Base-by-base conservation (phyloP, 1,140 invertebrate genomes). In the Caerostris darwini region DNA sequence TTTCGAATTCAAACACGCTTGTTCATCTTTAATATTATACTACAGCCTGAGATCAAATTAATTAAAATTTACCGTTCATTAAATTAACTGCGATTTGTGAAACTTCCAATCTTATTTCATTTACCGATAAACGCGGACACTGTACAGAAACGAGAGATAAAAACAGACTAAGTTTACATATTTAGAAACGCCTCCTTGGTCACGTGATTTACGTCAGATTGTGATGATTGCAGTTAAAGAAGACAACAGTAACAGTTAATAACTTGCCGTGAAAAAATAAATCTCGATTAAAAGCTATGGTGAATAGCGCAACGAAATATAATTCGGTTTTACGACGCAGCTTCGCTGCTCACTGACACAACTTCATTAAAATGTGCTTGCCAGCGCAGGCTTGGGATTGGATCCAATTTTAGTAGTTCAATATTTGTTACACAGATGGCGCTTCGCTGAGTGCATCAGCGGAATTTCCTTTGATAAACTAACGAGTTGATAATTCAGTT, bases 131-230 rank as follows among this genome's bases (percentile, higher is more conserved):
- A 50, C 71, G 53, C 71, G 61, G 53, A 34, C 34, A 50, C 34
- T 34, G 71, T 19, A 12, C 71, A 77, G 61, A 64, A 34, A 77
- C 10, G 71, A 77, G 8, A 77, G 34, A 53, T 77, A 77, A 77
- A 77, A 12, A 77, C 71, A 5, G 71, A 50, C 53, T 77, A 53
- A 77, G 71, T 77, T 77, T 85, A 59, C 83, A 85, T 85, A 58
- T 85, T 85, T 85, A 85, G 83, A 85, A 85, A 85, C 83, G 83
- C 83, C 83, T 85, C 83, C 83, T 12, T 57, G 8, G 19, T 85
- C 83, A 85, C 83, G 83, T 85, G 83, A 85, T 59, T 85, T 85
- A 85, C 83, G 83, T 59, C 83, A 59, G 57, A 85, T 58, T 85
- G 83, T 59, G 50, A 77, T 77, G 71, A 77, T 77, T 77, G 71